Base-by-base conservation (phyloP, 1,140 invertebrate species). In the Polyergus mexicanus region DNA sequence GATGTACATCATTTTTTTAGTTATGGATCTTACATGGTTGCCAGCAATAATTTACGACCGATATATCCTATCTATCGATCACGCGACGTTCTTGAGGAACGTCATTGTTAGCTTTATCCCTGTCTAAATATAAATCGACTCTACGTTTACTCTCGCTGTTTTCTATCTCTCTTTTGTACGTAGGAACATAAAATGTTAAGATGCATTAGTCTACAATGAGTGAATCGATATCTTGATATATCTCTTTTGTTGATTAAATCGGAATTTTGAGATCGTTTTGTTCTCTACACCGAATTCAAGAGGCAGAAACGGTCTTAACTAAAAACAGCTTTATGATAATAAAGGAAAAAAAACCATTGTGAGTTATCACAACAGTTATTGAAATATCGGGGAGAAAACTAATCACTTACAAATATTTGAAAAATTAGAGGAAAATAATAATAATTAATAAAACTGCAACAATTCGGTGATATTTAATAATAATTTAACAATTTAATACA, bases 41-140 rank as follows among this genome's bases (percentile, higher is more conserved):
- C 68, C 25, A 69, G 38, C 38, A 83, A 74, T 83, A 83, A 38
- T 62, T 83, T 19, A 62, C 19, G 10, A 60, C 54, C 38, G 68
- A 83, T 83, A 51, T 51, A 83, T 72, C 38, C 78, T 72, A 71
- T 72, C 54, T 83, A 83, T 83, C 54, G 78, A 83, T 83, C 19
- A 72, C 68, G 25, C 65, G 16, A 28, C 16, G 68, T 41, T 83
- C 78, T 72, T 47, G n/a, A 74, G 19, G n/a, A 62, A 44, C 22
- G n/a, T 13, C 38, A 19, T 44, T 68, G 66, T 13, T 72, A 54
- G 35, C 54, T 68, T 68, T 38, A 35, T 74, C 47, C 51, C 4
- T 44, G 51, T 81, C 68, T 74, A 72, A 83, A 83, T 83, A 74
- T 83, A 83, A 74, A 47, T 83, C 38, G 16, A 32, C 54, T 69